Evolutionary conservation across 2,113 vertebrate species (phyloP), one percentile per base, ranked within the genome.

Genomic region (Poicephalus meyeri): DNA sequence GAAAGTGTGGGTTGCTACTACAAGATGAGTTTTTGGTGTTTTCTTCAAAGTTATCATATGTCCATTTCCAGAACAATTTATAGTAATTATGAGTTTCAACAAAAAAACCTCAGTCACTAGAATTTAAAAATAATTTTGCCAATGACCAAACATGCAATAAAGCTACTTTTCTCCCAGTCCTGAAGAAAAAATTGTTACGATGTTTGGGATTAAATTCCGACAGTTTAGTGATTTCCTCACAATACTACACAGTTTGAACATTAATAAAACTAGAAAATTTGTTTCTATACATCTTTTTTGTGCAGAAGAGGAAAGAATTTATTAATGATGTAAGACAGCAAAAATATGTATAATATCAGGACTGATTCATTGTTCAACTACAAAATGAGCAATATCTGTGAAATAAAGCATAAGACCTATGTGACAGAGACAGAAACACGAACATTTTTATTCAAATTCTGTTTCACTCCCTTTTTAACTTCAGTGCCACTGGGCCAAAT

Each of bases 391-490:
- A 41, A 4, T 74, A 87, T 71, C 28, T 72, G n/a, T 52, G 49
- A 94, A 79, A 89, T 70, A 72, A 92, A 52, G 29, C 35, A 25
- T 39, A n/a, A 42, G 20, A 80, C 4, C 39, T 73, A 13, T 49
- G 25, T n/a, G 18, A 23, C 28, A 81, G 24, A 93, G 60, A 73
- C 6, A 5, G 29, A 92, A 92, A 82, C 35, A 80, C 21, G 3
- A 72, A 56, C 12, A 20, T 71, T 88, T 89, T 81, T 11, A 83
- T 84, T 88, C 42, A 68, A 88, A 61, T 78, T 83, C 60, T 93
- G 21, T 53, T 93, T 95, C 61, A 74, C 47, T 93, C 49, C 33
- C 49, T 84, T 91, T 93, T 72, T 65, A 94, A 91, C 21, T 68
- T 92, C 66, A 39, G 47, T 73, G 44, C 82, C 47, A 69, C 49